Base-by-base conservation (phyloP, 1,140 invertebrate species). In the Hypsibius dujardini region DNA sequence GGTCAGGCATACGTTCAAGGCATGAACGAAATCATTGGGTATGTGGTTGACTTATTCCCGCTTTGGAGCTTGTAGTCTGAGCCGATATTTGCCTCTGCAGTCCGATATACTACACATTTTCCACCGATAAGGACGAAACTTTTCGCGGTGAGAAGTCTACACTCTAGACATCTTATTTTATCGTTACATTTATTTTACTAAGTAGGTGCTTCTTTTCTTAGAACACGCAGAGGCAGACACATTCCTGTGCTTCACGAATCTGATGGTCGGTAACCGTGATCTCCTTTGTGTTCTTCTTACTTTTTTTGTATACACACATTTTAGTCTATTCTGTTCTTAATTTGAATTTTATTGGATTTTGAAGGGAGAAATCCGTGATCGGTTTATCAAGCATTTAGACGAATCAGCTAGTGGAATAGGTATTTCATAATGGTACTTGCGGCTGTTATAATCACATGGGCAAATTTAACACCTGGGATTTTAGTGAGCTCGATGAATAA, bases 11-110 rank as follows among this genome's bases (percentile, higher is more conserved):
- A 98, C 81, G 92, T 97, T 0, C 93, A 98, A 81, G 82, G 95
- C 72, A 98, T 98, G 95, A 98, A 98, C 83, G 95, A 98, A 82
- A 95, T 98, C 74, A 87, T 98, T 72, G 95, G 94, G 0, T 28
- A 28, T 28, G 28, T 28, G 28, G 28, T 0, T 28, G 28, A 28
- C 28, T 28, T 28, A 28, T 28, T 28, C 28, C 28, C 28, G 28
- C 28, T 28, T 28, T 28, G 28, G 28, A 28, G 28, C 28, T 28
- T 28, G 28, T 28, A 28, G 28, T 28, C 28, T 28, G 28, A 28
- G 28, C 28, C 28, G 28, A 28, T 28, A 28, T 28, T 28, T 28
- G 28, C 28, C 28, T 28, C 28, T 28, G 28, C 28, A 28, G 28
- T 28, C 95, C 95, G 40, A 94, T 98, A 75, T 98, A 98, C 82